phyloP scores from a whole-genome alignment of 1,140 invertebrate genomes.

The Augochlora pura region DNA sequence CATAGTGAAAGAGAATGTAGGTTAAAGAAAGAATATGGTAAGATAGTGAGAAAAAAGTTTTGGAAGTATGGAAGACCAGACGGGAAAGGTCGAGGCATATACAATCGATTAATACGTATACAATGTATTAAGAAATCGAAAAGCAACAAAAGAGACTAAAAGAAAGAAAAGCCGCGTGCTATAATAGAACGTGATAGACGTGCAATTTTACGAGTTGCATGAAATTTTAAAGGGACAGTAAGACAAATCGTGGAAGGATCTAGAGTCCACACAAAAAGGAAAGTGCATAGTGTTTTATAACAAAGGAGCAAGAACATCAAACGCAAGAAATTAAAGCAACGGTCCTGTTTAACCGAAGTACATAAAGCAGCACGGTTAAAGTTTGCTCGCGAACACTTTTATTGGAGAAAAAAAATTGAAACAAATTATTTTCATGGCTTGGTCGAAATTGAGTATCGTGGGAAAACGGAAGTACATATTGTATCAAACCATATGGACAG shows the following conservation, averaged over 20 bases:
- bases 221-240: neutral
- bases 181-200: neutral
- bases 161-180: neutral
- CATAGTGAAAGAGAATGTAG: no score
- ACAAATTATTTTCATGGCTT: no score
- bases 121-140: neutral
- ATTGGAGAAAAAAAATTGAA: neutral
- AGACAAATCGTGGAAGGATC: neutral
- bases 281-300: no score
- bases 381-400: neutral
- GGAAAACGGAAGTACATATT: no score
- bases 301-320: no score
- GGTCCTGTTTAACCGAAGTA: neutral
- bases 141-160: neutral
- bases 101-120: no score
- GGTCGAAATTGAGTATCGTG: no score
- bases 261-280: neutral
- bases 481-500: no score
- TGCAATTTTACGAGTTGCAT: neutral
- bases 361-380: neutral
- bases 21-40: no score
- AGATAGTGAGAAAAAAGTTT: no score
- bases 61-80: no score
- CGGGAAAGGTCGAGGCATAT: no score
- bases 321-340: neutral